Evolutionary conservation across 2,888 invertebrate genomes (phyloP).

Genomic region (Drosophila rellima): DNA sequence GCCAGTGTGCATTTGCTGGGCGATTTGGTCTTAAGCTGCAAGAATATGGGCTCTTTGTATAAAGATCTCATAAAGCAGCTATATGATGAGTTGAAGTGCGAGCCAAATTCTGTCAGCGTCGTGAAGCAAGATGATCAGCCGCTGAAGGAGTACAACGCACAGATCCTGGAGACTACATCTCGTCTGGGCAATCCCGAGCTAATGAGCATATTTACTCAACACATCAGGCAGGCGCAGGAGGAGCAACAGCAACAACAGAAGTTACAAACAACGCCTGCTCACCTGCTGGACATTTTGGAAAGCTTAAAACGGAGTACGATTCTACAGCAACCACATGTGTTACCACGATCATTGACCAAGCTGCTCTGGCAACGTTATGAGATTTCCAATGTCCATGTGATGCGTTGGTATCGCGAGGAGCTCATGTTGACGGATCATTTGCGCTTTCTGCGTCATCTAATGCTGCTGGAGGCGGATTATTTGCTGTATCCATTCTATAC

Average conservation of each 20-base stretch:
- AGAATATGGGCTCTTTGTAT: slow-evolving; percentile 73
- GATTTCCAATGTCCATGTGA: slow-evolving; percentile 86
- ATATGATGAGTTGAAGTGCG: slow-evolving; percentile 64
- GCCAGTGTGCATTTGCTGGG: slow-evolving; percentile 80
- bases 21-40: slow-evolving; percentile 72
- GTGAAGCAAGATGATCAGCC: neutral
- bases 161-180: neutral
- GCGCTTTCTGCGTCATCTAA: slow-evolving; percentile 86
- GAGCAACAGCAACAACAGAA: neutral
- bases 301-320: slow-evolving; percentile 29
- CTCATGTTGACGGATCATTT: slow-evolving; percentile 86
- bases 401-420: slow-evolving; percentile 86
- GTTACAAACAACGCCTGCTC: neutral
- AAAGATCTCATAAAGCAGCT: slow-evolving; percentile 73
- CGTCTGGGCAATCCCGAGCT: slow-evolving; percentile 35
- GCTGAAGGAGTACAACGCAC: neutral
- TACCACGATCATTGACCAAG: slow-evolving; percentile 84
- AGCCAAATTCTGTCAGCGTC: slow-evolving; percentile 20
- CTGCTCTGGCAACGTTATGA: slow-evolving; percentile 85
- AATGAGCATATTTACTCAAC: slow-evolving; percentile 51
- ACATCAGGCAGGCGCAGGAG: slow-evolving; percentile 10
- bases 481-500: slow-evolving; percentile 87
- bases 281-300: slow-evolving; percentile 21
- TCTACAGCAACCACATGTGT: slow-evolving; percentile 85
- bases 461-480: slow-evolving; percentile 87